Conservation (phyloP, 2,888 invertebrate species). For the Polyommatus icarus region DNA sequence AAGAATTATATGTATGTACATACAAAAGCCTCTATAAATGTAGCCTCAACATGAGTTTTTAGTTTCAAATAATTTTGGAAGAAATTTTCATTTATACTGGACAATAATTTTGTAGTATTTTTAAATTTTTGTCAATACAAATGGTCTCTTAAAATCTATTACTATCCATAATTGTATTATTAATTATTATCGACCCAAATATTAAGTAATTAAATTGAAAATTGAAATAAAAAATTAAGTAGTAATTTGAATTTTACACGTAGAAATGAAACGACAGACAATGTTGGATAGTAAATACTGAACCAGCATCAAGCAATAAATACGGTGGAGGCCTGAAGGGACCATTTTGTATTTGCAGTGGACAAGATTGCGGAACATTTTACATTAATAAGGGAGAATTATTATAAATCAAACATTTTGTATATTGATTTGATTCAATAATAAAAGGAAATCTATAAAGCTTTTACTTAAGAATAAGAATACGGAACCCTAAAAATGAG, state of each 20-base stretch:
- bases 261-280: neutral
- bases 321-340: neutral
- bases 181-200: neutral
- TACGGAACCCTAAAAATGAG: neutral
- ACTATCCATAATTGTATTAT: neutral
- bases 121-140: neutral
- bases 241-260: neutral
- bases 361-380: neutral
- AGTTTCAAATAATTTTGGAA: too few relatives aligned
- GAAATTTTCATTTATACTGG: neutral
- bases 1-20: neutral
- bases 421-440: neutral
- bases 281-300: slow-evolving; percentile 9
- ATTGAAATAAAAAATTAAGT: neutral
- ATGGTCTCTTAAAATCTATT: neutral
- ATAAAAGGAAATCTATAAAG: neutral
- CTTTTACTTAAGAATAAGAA: neutral
- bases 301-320: slow-evolving; percentile 9
- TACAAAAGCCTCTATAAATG: neutral
- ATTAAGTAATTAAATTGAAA: neutral
- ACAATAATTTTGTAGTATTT: neutral
- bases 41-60: neutral
- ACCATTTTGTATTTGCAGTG: neutral
- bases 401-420: neutral
- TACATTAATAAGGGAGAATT: neutral